These are phyloP conservation scores for Tiaroga cobitis DNA, from an alignment of 2,797 vertebrate species.

Conservation along the genomic window DNA sequence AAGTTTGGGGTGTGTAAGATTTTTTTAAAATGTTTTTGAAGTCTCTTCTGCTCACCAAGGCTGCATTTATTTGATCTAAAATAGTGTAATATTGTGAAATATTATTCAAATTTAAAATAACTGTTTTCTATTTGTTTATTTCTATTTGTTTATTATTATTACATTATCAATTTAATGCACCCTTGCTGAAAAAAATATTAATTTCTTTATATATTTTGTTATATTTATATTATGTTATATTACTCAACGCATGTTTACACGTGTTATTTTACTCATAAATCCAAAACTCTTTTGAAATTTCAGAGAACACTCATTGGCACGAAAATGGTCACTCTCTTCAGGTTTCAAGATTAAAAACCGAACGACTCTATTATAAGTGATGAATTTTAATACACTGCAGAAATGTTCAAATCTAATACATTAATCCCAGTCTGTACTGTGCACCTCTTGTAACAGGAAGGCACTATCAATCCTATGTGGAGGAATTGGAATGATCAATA, in stretches of 20 bases:
- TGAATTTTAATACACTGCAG: not conserved
- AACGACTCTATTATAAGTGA: not conserved
- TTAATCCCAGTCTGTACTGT: not conserved
- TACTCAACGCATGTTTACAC: too few relatives aligned
- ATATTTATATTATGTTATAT: too few relatives aligned
- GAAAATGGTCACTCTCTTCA: not conserved
- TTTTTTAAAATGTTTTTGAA: not conserved
- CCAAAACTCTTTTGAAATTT: not conserved
- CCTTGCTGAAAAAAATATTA: not conserved
- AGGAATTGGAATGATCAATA: constrained; percentile 12
- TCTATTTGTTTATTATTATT: not conserved
- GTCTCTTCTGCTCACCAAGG: not conserved
- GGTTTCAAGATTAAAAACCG: not conserved
- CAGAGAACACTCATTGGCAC: not conserved
- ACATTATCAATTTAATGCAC: not conserved
- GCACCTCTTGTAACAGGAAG: not conserved
- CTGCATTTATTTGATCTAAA: not conserved
- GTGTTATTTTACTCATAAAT: not conserved
- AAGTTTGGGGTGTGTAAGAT: not conserved
- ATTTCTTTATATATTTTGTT: too few relatives aligned
- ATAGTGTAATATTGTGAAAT: not conserved
- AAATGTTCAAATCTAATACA: not conserved
- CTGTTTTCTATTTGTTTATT: not conserved
- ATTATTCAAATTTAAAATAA: not conserved
- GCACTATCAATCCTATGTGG: constrained; percentile 16